These are phyloP conservation scores for Oenanthe melanoleuca DNA, from an alignment of 2,113 vertebrate species.

Conservation along the genomic window DNA sequence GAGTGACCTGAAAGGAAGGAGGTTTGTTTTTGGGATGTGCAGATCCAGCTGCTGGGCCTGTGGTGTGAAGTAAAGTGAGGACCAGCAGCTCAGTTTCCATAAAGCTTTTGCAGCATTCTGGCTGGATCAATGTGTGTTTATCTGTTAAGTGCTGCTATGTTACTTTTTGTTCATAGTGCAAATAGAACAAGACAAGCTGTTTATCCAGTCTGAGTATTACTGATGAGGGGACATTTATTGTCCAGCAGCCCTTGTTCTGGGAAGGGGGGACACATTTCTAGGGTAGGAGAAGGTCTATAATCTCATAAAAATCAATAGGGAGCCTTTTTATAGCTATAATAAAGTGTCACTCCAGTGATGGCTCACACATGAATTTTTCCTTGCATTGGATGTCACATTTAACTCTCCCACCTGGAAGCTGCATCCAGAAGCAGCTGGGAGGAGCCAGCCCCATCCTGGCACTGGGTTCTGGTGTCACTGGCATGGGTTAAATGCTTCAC, in stretches of 20 bases:
- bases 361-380: not conserved
- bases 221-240: not conserved
- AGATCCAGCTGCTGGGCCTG: not conserved
- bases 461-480: not conserved
- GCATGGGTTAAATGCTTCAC: not conserved
- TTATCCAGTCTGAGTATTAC: not conserved
- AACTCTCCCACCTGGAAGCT: not conserved
- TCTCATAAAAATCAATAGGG: not conserved
- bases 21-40: not conserved
- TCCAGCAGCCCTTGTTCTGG: not conserved
- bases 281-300: not conserved
- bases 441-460: accelerated
- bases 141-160: not conserved
- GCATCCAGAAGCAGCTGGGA: not conserved
- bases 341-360: not conserved
- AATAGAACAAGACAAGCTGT: not conserved
- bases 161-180: not conserved
- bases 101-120: not conserved
- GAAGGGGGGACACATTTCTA: not conserved
- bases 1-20: not conserved
- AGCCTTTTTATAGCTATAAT: not conserved
- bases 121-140: not conserved
- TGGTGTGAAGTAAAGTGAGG: not conserved
- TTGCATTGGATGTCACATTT: accelerated
- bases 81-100: not conserved